Evolutionary conservation across 1,140 invertebrate genomes (phyloP).

Genomic region (Sitobion miscanthi): DNA sequence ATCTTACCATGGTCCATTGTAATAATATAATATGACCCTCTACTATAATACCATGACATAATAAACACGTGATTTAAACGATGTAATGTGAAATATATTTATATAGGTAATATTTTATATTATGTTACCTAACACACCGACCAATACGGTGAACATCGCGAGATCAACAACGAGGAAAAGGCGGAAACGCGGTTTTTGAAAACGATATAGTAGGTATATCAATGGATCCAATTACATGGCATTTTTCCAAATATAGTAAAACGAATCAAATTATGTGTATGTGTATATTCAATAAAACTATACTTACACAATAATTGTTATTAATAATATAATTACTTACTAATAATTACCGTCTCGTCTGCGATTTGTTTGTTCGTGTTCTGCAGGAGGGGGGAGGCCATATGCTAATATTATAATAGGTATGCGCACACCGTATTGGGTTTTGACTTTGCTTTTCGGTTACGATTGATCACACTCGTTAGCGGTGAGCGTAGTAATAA

Average conservation of each 20-base stretch:
- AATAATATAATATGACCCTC: not conserved
- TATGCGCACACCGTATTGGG: not conserved
- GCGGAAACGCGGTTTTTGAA: not conserved
- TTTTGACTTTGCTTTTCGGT: not conserved
- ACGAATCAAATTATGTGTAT: not conserved
- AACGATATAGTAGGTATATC: not conserved
- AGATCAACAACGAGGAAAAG: too few relatives aligned
- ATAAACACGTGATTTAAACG: not conserved
- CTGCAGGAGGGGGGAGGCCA: too few relatives aligned
- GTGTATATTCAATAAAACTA: not conserved
- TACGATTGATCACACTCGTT: not conserved
- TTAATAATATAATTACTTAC: too few relatives aligned
- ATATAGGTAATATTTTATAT: too few relatives aligned
- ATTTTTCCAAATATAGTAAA: not conserved
- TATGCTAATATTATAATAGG: not conserved
- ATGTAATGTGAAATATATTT: too few relatives aligned
- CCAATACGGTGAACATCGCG: too few relatives aligned
- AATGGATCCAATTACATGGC: not conserved
- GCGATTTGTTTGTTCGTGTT: not conserved
- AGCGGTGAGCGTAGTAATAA: not conserved
- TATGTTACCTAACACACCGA: too few relatives aligned
- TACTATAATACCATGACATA: not conserved
- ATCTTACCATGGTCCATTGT: not conserved
- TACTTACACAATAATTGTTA: too few relatives aligned
- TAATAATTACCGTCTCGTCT: not conserved